phyloP scores from a whole-genome alignment of 2,888 invertebrate genomes.

The Pachymerium ferrugineum region DNA sequence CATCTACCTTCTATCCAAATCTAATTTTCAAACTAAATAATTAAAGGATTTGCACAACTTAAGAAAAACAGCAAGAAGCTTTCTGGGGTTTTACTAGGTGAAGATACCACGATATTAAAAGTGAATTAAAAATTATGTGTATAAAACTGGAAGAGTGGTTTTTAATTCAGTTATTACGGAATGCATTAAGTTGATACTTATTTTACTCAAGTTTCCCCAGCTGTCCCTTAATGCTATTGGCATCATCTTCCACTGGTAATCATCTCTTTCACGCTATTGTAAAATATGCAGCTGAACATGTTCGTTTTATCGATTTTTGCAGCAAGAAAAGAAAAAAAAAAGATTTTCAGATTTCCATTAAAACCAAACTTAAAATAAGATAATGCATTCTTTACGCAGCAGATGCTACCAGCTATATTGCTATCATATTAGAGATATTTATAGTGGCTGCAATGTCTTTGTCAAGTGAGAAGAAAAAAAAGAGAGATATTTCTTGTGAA shows the following conservation, averaged over 20 bases:
- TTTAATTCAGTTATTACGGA: constrained; percentile 24
- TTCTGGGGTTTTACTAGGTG: background rate
- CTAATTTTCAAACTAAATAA: background rate
- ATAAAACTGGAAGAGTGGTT: background rate
- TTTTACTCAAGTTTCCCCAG: constrained; percentile 20
- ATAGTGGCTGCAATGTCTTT: constrained; percentile 22
- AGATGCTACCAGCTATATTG: constrained; percentile 24
- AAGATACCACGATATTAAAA: background rate
- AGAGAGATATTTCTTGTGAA: background rate
- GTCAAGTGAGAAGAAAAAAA: constrained; percentile 12
- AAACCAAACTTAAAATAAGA: constrained; percentile 9
- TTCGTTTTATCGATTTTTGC: constrained; percentile 19
- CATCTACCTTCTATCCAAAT: background rate
- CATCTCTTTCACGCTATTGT: constrained; percentile 25
- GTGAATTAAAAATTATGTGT: constrained; percentile 1
- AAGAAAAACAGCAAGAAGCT: constrained; percentile 14
- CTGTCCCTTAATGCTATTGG: constrained; percentile 27
- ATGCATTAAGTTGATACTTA: constrained; percentile 14
- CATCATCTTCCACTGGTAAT: constrained; percentile 22
- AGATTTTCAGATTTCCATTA: background rate
- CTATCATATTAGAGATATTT: constrained; percentile 22
- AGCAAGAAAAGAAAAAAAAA: background rate
- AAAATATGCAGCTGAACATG: constrained; percentile 27
- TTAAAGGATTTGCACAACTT: constrained; percentile 1
- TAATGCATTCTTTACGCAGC: constrained; percentile 25